Evolutionary conservation across 2,113 vertebrate species (phyloP).

Genomic region (Neolamprologus longior): DNA sequence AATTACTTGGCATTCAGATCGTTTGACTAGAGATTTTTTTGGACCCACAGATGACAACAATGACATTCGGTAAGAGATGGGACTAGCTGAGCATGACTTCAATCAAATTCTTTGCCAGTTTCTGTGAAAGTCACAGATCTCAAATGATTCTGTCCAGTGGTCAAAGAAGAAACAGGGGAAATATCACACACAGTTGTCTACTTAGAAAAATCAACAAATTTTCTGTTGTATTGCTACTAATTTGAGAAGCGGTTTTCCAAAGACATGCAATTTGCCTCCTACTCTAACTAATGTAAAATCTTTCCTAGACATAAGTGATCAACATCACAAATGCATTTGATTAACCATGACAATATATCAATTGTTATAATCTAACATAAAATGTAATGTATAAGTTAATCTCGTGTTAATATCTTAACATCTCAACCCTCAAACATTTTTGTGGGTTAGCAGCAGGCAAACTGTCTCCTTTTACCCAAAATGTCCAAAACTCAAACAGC

Average conservation of each 20-base stretch:
- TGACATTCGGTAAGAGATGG: constrained; percentile 41
- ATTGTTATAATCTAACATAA: not conserved
- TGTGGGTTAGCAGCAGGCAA: not conserved
- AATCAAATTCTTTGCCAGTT: constrained; percentile 53
- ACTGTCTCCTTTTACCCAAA: not conserved
- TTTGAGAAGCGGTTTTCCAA: not conserved
- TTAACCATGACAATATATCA: not conserved
- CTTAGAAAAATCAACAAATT: not conserved
- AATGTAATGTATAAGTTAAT: not conserved
- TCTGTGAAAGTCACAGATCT: constrained; percentile 50
- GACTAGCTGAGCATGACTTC: constrained; percentile 55
- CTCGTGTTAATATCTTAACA: not conserved
- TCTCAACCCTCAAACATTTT: not conserved
- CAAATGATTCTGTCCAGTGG: constrained; percentile 34
- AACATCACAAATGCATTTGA: not conserved
- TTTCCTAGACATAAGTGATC: not conserved
- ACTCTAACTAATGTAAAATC: not conserved
- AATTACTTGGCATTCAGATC: constrained; percentile 35
- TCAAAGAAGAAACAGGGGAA: constrained; percentile 6
- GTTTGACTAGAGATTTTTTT: constrained; percentile 12
- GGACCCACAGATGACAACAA: constrained; percentile 28
- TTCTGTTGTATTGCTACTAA: not conserved
- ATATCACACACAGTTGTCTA: not conserved
- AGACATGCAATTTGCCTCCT: not conserved
- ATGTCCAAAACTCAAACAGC: not conserved